Evolutionary conservation across 2,888 invertebrate genomes (phyloP).

Genomic region (Eurytoma californica): DNA sequence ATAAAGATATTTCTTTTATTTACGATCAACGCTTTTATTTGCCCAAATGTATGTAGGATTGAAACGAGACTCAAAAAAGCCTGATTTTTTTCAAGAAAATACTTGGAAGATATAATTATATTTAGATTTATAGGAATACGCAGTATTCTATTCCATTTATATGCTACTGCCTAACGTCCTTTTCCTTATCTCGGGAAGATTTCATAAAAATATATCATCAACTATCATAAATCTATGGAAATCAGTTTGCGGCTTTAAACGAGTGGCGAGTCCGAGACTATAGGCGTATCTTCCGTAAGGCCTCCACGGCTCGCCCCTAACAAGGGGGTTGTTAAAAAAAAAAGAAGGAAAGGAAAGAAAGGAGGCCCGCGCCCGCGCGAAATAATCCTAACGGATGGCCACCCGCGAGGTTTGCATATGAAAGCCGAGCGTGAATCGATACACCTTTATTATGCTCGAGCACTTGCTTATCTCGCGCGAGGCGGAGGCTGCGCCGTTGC

Average conservation of each 20-base stretch:
- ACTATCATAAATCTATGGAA: slow-evolving; percentile 48
- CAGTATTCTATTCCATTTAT: no score
- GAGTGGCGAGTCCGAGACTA: background rate
- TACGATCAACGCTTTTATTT: no score
- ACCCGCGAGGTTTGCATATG: slow-evolving; percentile 73
- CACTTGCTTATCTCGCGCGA: slow-evolving; percentile 71
- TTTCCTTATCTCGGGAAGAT: background rate
- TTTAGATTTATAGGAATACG: no score
- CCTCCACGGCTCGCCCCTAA: background rate
- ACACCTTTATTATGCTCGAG: slow-evolving; percentile 71
- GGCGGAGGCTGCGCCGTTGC: slow-evolving; percentile 18
- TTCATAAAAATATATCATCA: slow-evolving; percentile 24
- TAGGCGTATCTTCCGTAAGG: slow-evolving; percentile 13
- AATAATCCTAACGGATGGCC: slow-evolving; percentile 74
- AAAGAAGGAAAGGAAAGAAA: slow-evolving; percentile 12
- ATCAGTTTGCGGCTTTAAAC: slow-evolving; percentile 41
- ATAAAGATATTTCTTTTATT: no score
- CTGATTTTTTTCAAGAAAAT: no score
- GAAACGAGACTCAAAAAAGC: no score
- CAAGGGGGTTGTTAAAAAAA: slow-evolving; percentile 5
- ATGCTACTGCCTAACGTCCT: no score
- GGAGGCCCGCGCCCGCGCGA: background rate
- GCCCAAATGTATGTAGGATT: no score
- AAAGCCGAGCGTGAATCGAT: slow-evolving; percentile 72
- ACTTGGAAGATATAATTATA: no score